These are phyloP conservation scores for Liolophura sinensis DNA, from an alignment of 1,140 invertebrate species.

Conservation along the genomic window DNA sequence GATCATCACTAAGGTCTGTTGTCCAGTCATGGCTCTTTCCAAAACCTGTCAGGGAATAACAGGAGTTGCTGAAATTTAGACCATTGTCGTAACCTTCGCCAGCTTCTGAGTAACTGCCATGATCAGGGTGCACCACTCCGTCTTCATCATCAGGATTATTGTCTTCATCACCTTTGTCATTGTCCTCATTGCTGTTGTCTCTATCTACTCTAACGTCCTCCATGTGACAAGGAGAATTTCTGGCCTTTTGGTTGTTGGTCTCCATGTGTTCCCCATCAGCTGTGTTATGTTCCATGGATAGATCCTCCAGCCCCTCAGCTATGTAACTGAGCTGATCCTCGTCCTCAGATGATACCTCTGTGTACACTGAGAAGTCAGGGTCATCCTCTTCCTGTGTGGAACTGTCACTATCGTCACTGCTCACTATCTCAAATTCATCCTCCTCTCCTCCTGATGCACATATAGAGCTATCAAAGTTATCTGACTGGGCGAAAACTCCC, in stretches of 20 bases:
- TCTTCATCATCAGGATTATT: slow-evolving; percentile 10
- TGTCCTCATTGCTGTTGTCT: neutral
- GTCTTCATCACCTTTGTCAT: slow-evolving; percentile 4
- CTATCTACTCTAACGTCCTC: neutral
- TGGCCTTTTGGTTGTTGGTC: neutral
- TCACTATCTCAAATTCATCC: slow-evolving; percentile 3
- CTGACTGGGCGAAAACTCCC: neutral
- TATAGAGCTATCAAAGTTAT: neutral
- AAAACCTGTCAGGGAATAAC: neutral
- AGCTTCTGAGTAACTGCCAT: slow-evolving; percentile 19
- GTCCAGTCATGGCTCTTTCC: neutral
- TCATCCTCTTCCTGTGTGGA: slow-evolving; percentile 17
- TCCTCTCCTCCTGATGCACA: neutral
- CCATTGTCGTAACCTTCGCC: slow-evolving; percentile 12
- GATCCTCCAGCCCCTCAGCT: neutral
- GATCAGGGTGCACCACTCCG: slow-evolving; percentile 13
- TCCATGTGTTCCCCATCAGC: neutral
- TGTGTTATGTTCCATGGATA: slow-evolving; percentile 1
- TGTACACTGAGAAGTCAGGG: neutral
- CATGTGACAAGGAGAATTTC: neutral
- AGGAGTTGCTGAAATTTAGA: neutral
- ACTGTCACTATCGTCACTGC: neutral
- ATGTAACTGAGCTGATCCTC: neutral
- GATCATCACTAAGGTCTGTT: neutral
- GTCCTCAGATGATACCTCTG: neutral